Base-by-base conservation (phyloP, 1,140 invertebrate species). In the Condylostylus longicornis region DNA sequence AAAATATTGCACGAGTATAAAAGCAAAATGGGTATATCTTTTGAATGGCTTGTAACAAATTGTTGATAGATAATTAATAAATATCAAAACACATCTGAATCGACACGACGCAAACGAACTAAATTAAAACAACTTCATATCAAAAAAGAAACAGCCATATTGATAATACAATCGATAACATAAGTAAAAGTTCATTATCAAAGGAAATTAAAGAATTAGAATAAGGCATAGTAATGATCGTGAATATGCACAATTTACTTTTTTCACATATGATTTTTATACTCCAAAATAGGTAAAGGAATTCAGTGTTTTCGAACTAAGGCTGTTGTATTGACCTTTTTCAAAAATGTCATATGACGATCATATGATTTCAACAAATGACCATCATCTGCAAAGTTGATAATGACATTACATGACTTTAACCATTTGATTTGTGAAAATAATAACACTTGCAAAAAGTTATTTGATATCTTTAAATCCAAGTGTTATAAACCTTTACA, bases 271-370 rank as follows among this genome's bases (percentile, higher is more conserved):
- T 37, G 35, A 27, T 29, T 30, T 17, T 13, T 29, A 20, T 37
- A 19, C 27, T 35, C 34, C 13, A n/a, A 35, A 25, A 12, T 35
- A 3, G 34, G 21, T 7, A 37, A 37, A 18, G 9, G 9, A 18
- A 10, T 37, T 9, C 18, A 37, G 22, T 29, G 25, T n/a, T n/a
- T 12, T 15, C 23, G 35, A 37, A 37, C 25, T 10, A 37, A 37
- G 25, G 14, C 35, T 7, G 13, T n/a, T 6, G 8, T 29, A 28
- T 12, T 37, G 2, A 37, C 35, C n/a, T n/a, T n/a, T n/a, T n/a
- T n/a, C n/a, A n/a, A n/a, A n/a, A n/a, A n/a, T n/a, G n/a, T n/a
- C n/a, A n/a, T n/a, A n/a, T n/a, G n/a, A n/a, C n/a, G n/a, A n/a
- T n/a, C n/a, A n/a, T n/a, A n/a, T n/a, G n/a, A n/a, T n/a, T n/a